Base-by-base conservation (phyloP, 2,797 vertebrate species). In the Eurystomus glaucurus region DNA sequence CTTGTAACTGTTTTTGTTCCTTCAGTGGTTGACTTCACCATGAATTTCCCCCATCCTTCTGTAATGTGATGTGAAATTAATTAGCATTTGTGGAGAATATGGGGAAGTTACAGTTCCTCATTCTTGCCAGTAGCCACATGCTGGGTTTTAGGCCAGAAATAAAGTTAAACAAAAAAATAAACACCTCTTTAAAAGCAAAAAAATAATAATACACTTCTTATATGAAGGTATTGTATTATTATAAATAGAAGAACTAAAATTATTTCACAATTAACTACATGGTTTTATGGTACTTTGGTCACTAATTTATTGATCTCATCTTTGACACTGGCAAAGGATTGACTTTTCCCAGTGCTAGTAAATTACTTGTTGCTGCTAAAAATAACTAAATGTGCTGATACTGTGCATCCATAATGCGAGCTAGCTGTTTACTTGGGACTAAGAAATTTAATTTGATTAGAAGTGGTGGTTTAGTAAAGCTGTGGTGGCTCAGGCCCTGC, bases 181-280 rank as follows among this genome's bases (percentile, higher is more conserved):
- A 83, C 11, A 8, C 1, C 2, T n/a, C 11, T 25, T 21, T 23
- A 64, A 85, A 60, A 26, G 0, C 0, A 7, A 43, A 22, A 26
- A 29, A 45, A 45, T 11, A 37, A 45, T 15, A 45, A 17, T 26
- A 23, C 23, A 4, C 0, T 60, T 71, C 28, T 58, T 78, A 15
- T 62, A 31, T 14, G 5, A 23, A 23, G 0, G 2, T 29, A 57
- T 2, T 93, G 2, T 26, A 14, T 22, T 39, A 45, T 29, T 64
- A 48, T 28, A 77, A n/a, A 77, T 16, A 18, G 5, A 2, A 23
- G 20, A 88, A 54, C 0, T 51, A 5, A 52, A 16, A 35, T 18
- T 58, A 43, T 80, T 88, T 77, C n/a, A 39, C 19, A 52, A 18
- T 68, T 88, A 62, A 39, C 12, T 55, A 17, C 13, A 11, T 29